Conservation (phyloP, 2,888 invertebrate species). For the Hedya salicella region DNA sequence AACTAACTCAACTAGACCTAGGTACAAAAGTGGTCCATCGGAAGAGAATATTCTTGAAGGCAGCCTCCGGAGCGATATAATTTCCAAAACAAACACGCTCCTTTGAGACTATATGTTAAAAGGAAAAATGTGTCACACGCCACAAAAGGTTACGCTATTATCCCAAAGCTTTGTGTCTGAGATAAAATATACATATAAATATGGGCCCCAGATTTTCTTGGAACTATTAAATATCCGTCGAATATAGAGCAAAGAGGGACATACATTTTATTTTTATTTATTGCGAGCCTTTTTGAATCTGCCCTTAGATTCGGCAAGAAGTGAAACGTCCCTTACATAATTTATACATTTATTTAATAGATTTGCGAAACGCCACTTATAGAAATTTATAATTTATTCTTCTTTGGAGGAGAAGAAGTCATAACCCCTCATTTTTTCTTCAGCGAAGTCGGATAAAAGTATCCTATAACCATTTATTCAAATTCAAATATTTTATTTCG, state of each 20-base stretch:
- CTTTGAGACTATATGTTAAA: slow-evolving; percentile 29
- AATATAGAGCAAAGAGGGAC: slow-evolving; percentile 16
- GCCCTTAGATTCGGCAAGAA: too few species aligned
- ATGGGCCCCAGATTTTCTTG: slow-evolving; percentile 18
- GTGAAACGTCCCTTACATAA: too few species aligned
- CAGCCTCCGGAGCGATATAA: slow-evolving; percentile 11
- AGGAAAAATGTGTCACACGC: slow-evolving; percentile 38
- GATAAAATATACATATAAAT: slow-evolving; percentile 40
- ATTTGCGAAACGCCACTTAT: too few species aligned
- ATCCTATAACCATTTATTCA: too few species aligned
- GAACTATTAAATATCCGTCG: slow-evolving; percentile 36
- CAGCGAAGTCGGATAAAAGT: too few species aligned
- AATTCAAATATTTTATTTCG: too few species aligned
- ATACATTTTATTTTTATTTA: neutral
- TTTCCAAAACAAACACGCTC: slow-evolving; percentile 23
- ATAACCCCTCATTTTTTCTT: too few species aligned
- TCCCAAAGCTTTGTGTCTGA: slow-evolving; percentile 34
- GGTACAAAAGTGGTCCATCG: neutral
- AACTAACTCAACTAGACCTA: neutral
- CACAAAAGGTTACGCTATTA: slow-evolving; percentile 41
- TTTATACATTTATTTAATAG: too few species aligned
- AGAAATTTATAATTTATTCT: too few species aligned
- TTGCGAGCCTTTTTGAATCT: neutral
- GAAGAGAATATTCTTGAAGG: neutral
- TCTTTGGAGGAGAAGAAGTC: too few species aligned